Evolutionary conservation across 2,888 invertebrate genomes (phyloP).

Genomic region (Hetaerina titia): DNA sequence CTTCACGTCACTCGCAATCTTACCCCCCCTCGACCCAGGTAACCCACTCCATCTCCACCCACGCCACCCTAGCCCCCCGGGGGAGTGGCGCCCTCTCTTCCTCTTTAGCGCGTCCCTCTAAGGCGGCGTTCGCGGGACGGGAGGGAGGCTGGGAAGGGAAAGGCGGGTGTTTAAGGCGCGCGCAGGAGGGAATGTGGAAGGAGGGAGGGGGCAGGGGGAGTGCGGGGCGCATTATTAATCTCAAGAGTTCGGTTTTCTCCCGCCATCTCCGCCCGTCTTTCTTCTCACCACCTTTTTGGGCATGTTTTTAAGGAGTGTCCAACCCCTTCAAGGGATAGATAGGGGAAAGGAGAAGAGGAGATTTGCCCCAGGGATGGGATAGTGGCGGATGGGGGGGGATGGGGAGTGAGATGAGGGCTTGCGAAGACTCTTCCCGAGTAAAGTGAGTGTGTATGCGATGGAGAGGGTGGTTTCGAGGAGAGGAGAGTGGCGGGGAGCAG

Average conservation of each 20-base stretch:
- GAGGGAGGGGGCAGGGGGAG: background rate
- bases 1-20: background rate
- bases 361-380: background rate
- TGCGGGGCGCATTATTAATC: conserved; percentile 32
- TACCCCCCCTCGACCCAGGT: background rate
- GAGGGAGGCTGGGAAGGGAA: background rate
- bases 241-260: background rate
- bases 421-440: background rate
- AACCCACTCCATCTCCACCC: background rate
- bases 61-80: background rate
- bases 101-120: background rate
- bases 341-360: background rate
- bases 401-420: background rate
- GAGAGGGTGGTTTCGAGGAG: background rate
- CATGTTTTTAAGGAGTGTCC: background rate
- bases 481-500: background rate
- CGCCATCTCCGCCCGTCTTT: background rate
- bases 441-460: background rate
- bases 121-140: too few species aligned
- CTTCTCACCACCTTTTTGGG: background rate
- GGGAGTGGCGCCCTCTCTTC: background rate
- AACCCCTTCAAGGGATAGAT: background rate
- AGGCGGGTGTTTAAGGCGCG: background rate
- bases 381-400: background rate
- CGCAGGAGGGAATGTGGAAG: background rate